Evolutionary conservation across 1,140 invertebrate species (phyloP).

Genomic region (Pseudomyrmex sp.): DNA sequence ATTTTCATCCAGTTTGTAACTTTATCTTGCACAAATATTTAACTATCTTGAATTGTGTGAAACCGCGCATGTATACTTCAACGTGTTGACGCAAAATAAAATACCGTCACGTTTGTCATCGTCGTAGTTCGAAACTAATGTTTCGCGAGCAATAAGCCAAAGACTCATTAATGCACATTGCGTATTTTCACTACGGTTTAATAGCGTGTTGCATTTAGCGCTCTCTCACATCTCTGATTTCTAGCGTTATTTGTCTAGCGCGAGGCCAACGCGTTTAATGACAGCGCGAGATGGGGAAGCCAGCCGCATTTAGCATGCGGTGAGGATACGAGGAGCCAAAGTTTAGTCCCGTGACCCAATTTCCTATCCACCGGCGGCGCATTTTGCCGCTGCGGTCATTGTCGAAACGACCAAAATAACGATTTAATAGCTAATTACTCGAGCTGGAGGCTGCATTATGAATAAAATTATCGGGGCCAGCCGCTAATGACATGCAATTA

Average conservation of each 20-base stretch:
- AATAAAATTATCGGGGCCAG: neutral
- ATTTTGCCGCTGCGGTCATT: too few relatives aligned
- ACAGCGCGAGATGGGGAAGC: constrained; percentile 9
- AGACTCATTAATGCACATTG: neutral
- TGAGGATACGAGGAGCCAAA: constrained; percentile 22
- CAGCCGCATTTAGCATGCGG: constrained; percentile 39
- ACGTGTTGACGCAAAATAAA: neutral
- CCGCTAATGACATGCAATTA: neutral
- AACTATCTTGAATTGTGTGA: neutral
- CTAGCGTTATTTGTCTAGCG: constrained; percentile 35
- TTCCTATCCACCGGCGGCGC: neutral
- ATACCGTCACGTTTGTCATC: neutral
- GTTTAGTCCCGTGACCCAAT: constrained; percentile 47
- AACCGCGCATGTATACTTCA: neutral
- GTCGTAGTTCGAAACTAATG: neutral
- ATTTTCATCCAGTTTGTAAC: too few relatives aligned
- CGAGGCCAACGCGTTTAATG: constrained; percentile 19
- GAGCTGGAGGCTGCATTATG: too few relatives aligned
- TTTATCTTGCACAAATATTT: too few relatives aligned
- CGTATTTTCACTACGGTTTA: neutral
- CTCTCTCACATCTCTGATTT: constrained; percentile 24
- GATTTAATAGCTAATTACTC: constrained; percentile 40
- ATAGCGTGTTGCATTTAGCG: constrained; percentile 18
- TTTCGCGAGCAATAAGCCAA: neutral
- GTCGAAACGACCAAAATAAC: neutral